Conservation (phyloP, 2,888 invertebrate genomes). For the Trachelus troglodyta region DNA sequence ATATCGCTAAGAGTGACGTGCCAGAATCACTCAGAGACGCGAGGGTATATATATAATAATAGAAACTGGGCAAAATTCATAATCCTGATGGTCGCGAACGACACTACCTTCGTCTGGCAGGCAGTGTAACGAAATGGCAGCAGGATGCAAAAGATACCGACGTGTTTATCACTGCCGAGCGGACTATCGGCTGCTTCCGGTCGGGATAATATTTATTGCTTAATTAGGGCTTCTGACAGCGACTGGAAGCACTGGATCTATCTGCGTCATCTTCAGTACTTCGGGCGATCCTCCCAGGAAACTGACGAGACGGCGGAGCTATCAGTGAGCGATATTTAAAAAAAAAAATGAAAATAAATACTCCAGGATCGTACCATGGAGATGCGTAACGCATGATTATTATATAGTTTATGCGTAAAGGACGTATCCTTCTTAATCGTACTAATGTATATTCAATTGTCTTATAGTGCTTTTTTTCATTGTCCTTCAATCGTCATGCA, state of each 20-base stretch:
- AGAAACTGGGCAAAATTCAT: background rate
- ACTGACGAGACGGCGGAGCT: background rate
- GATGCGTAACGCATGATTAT: background rate
- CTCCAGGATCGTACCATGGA: background rate
- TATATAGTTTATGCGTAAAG: background rate
- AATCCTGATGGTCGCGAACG: background rate
- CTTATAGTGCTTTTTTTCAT: background rate
- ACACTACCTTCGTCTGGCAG: background rate
- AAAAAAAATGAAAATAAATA: background rate
- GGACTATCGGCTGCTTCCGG: constrained; percentile 32
- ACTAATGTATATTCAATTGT: background rate
- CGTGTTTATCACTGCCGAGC: background rate
- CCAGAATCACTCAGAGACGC: constrained; percentile 32
- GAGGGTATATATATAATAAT: background rate
- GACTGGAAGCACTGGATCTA: background rate
- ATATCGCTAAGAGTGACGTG: constrained; percentile 36
- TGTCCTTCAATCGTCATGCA: background rate
- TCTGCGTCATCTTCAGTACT: background rate
- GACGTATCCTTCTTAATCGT: background rate
- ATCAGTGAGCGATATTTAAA: background rate
- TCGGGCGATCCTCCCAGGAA: background rate
- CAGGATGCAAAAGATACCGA: background rate
- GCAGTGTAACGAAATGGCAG: background rate
- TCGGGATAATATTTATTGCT: constrained; percentile 38
- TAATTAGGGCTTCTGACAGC: constrained; percentile 38